Conservation (phyloP, 2,113 vertebrate species). For the Rhizomys pruinosus region DNA sequence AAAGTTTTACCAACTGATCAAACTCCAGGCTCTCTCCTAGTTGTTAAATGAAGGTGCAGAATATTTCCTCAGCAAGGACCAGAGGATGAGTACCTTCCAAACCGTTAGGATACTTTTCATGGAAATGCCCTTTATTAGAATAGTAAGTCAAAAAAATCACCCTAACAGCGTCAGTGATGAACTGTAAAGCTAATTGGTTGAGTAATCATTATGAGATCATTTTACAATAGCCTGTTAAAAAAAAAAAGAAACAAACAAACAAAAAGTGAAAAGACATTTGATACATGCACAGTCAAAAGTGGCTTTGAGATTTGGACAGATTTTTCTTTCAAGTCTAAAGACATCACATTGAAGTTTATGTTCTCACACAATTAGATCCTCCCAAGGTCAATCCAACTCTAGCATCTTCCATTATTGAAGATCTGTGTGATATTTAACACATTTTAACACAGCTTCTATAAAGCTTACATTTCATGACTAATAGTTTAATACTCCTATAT, state of each 20-base stretch:
- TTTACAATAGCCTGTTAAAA: neutral
- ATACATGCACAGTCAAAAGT: neutral
- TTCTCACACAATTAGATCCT: neutral
- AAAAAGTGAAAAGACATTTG: neutral
- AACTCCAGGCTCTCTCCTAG: neutral
- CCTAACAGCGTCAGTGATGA: neutral
- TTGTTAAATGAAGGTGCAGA: neutral
- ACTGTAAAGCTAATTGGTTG: neutral
- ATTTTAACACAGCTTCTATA: neutral
- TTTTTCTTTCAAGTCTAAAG: neutral
- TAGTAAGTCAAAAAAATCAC: neutral
- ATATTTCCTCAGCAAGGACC: neutral
- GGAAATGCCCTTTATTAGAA: neutral
- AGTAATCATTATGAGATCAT: neutral
- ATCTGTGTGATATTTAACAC: neutral
- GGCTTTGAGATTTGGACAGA: neutral
- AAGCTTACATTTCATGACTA: constrained; percentile 23
- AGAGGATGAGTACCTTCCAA: neutral
- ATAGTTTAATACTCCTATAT: constrained; percentile 3
- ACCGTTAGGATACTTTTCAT: neutral
- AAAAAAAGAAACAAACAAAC: neutral
- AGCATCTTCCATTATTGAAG: neutral
- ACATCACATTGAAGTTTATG: neutral
- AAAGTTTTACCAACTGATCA: constrained; percentile 19
- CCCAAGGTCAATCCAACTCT: neutral